Conservation (phyloP, 1,140 invertebrate species). For the Plectus sambesii region DNA sequence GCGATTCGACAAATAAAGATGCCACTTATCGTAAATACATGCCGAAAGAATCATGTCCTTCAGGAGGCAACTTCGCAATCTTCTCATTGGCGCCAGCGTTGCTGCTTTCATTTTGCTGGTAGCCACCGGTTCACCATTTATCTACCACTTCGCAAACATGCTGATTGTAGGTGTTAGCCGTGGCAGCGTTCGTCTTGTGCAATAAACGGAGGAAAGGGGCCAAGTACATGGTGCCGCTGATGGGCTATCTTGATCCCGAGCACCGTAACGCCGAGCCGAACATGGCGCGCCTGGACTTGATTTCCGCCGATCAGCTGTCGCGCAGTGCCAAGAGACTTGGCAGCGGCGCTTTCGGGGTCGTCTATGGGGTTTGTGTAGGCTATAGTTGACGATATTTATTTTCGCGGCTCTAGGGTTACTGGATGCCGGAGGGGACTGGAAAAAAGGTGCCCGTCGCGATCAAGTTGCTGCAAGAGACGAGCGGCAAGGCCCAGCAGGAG, state of each 20-base stretch:
- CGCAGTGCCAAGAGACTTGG: slow-evolving; percentile 54
- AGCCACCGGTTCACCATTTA: neutral
- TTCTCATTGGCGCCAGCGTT: too few relatives aligned
- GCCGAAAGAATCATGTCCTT: too few relatives aligned
- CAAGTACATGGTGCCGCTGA: slow-evolving; percentile 13
- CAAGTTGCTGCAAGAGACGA: slow-evolving; percentile 66
- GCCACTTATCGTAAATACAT: too few relatives aligned
- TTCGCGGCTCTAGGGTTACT: slow-evolving; percentile 73
- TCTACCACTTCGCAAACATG: slow-evolving; percentile 1
- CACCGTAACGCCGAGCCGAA: slow-evolving; percentile 30
- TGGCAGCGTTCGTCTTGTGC: too few relatives aligned
- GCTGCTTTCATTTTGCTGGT: too few relatives aligned
- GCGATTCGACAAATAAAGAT: too few relatives aligned
- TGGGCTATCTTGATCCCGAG: too few relatives aligned
- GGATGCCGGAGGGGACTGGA: slow-evolving; percentile 86
- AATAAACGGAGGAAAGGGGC: too few relatives aligned
- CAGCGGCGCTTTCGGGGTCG: slow-evolving; percentile 94
- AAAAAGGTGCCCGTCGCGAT: slow-evolving; percentile 90
- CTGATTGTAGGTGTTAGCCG: slow-evolving; percentile 9
- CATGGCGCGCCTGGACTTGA: slow-evolving; percentile 32
- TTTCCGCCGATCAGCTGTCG: slow-evolving; percentile 24
- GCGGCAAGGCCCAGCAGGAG: slow-evolving; percentile 43
- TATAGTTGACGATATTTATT: too few relatives aligned
- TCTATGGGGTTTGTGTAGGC: slow-evolving; percentile 88
- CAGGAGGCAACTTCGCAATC: too few relatives aligned